Evolutionary conservation across 2,797 vertebrate genomes (phyloP), one percentile per base, ranked within the genome.

Genomic region (Malurus splendens): DNA sequence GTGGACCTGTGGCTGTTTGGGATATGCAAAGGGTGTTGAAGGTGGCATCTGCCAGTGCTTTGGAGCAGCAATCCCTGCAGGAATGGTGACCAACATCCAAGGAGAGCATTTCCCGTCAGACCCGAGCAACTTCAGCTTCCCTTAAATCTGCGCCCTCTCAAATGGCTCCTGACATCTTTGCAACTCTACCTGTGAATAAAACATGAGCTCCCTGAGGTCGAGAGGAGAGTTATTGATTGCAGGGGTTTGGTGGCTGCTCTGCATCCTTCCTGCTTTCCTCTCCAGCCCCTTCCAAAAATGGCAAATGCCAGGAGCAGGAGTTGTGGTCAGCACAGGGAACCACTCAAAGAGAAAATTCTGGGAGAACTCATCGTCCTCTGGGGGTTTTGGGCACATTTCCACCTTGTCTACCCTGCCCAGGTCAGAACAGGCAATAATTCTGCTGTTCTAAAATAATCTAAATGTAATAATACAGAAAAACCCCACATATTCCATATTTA

Each of bases 151-250:
- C 24, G 16, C 28, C 17, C 30, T 48, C 65, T 72, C 66, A 42
- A 86, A 48, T 25, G n/a, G 42, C 50, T 65, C 59, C 52, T 74
- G 50, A 28, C 48, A 7, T 10, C 18, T n/a, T 51, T 83, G 54
- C 59, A 62, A 7, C n/a, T 28, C 4, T 23, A 18, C 33, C 42
- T 65, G 78, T 86, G 72, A 90, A 89, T 87, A 89, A 82, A 80
- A 64, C 55, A 83, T 42, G 50, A 83, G 25, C 52, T n/a, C 27
- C 64, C 66, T 59, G 65, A 81, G 89, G 79, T 61, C 6, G 3
- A 51, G 56, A 20, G 27, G 36, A 70, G 25, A 33, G 10, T 54
- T 64, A 51, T 57, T 27, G 84, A 82, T 57, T 54, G 25, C 33
- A 47, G 44, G 27, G 68, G 10, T 39, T 39, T 56, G 16, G 45